phyloP scores from a whole-genome alignment of 2,888 invertebrate species.

The Drosophila borborema region DNA sequence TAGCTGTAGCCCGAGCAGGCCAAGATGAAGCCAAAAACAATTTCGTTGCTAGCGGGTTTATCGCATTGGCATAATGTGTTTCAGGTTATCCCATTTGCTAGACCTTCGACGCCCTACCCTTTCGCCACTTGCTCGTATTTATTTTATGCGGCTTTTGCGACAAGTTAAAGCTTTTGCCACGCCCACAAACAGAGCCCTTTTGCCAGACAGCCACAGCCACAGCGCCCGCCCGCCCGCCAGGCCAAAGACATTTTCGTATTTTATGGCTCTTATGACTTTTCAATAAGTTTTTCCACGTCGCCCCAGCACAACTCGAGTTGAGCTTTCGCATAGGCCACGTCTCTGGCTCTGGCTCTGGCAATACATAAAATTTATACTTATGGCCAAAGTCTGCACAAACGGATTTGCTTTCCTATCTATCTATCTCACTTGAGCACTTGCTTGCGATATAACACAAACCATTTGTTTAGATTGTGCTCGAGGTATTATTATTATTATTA shows the following conservation, averaged over 20 bases:
- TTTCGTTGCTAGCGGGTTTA: conserved; percentile 55
- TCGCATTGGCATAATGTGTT: conserved; percentile 62
- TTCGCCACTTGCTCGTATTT: conserved; percentile 26
- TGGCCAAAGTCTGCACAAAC: conserved; percentile 15
- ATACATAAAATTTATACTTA: conserved; percentile 16
- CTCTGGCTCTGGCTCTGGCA: neutral
- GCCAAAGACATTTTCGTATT: conserved; percentile 42
- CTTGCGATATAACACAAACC: neutral
- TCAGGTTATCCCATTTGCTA: conserved; percentile 52
- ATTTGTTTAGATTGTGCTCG: neutral
- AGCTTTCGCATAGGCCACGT: neutral
- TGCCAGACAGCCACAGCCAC: neutral
- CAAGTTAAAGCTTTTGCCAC: conserved; percentile 59
- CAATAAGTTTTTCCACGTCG: conserved; percentile 62
- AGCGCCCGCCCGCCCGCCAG: neutral
- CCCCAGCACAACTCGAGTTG: neutral
- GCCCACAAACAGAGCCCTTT: neutral
- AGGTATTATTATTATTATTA: neutral
- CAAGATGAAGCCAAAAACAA: conserved; percentile 52
- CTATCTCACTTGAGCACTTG: neutral
- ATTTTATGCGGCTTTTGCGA: conserved; percentile 60
- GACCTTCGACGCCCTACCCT: neutral
- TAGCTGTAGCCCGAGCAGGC: neutral
- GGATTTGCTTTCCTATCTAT: conserved; percentile 9
- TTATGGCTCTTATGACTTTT: conserved; percentile 71